Evolutionary conservation across 2,888 invertebrate genomes (phyloP), one percentile per base, ranked within the genome.

Genomic region (Nephrocerus scutellatus): DNA sequence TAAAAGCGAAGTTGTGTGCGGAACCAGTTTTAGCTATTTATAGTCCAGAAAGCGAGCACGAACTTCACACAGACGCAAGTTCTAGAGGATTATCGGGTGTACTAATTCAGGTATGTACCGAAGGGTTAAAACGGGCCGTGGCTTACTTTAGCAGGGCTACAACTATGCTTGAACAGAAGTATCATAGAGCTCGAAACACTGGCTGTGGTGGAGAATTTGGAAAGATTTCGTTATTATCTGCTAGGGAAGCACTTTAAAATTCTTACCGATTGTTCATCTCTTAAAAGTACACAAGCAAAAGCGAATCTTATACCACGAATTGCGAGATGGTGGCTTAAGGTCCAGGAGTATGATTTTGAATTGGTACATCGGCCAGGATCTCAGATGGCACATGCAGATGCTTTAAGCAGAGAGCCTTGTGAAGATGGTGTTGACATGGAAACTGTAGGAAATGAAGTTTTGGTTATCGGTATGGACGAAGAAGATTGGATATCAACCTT

Each of bases 121-220:
- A 15, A 12, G 14, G 21, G 9, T 12, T 23, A 26, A 34, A 33
- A 20, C 35, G 16, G 15, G 32, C 29, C 8, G 31, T 41, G 10
- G 20, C 34, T 9, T 42, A 39, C 14, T 42, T 18, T 34, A 45
- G 45, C 14, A 22, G 40, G 10, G 12, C 10, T 13, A 35, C 35
- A 13, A 30, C 26, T 10, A 18, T 22, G 14, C 13, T 14, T 2
- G 42, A 38, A 18, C 12, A 12, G 7, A 26, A 28, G 23, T 38
- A 25, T 19, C 43, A 43, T 6, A 38, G 31, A 30, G 13, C 14
- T 32, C 18, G 51, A 51, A 51, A 48, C 47, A 40, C 41, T 42
- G 29, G 36, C 44, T 40, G 39, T 22, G 30, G 41, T 51, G 45
- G 54, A 48, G 34, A 42, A 41, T 43, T 32, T 43, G 16, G 44